Evolutionary conservation across 2,888 invertebrate species (phyloP).

Genomic region (Apodemia hepburni): DNA sequence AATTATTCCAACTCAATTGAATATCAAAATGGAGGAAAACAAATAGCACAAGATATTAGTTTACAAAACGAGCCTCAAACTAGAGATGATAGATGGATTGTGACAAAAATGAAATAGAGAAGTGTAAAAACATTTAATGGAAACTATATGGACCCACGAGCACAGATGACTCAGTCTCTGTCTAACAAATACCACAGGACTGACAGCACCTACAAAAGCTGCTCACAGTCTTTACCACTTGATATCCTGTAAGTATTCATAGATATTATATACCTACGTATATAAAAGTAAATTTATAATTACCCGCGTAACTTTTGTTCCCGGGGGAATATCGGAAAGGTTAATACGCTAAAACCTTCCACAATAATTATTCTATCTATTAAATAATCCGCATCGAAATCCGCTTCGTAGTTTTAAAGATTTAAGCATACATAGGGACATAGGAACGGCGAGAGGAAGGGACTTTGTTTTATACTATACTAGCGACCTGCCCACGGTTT

Average conservation of each 20-base stretch:
- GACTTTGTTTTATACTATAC: too few relatives aligned
- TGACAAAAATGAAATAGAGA: conserved; percentile 18
- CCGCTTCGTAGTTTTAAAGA: too few relatives aligned
- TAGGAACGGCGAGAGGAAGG: too few relatives aligned
- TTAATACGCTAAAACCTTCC: too few relatives aligned
- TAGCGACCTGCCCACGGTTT: too few relatives aligned
- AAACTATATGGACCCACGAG: conserved; percentile 64
- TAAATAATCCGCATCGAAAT: too few relatives aligned
- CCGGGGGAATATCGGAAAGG: too few relatives aligned
- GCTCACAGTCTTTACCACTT: conserved; percentile 73
- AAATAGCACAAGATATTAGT: not conserved
- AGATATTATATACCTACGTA: too few relatives aligned
- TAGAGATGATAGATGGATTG: conserved; percentile 5
- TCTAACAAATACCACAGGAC: conserved; percentile 57
- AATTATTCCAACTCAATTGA: not conserved
- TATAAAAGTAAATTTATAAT: too few relatives aligned
- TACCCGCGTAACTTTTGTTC: too few relatives aligned
- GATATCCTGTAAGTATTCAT: conserved; percentile 75
- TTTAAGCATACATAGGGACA: too few relatives aligned
- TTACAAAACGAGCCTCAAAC: not conserved
- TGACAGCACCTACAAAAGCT: conserved; percentile 68
- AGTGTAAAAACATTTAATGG: conserved; percentile 45
- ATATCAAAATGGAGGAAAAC: not conserved
- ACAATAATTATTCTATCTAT: too few relatives aligned
- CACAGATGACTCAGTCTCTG: conserved; percentile 64